Evolutionary conservation across 2,888 invertebrate genomes (phyloP), one percentile per base, ranked within the genome.

Genomic region (Acanthosepion esculentum): DNA sequence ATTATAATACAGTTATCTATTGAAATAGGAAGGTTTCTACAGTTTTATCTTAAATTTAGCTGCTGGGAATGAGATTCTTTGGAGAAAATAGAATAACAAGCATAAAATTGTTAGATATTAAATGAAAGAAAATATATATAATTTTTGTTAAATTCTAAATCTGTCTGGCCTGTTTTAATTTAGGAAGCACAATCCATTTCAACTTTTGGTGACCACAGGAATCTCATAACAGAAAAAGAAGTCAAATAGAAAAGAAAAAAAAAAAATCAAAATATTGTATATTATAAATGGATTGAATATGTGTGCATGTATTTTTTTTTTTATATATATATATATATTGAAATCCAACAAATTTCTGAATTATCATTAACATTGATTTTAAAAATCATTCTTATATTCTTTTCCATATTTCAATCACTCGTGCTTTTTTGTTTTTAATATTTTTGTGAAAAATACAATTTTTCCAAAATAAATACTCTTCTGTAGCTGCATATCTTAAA

Each of bases 161-260:
- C 64, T 64, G 29, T 78, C 78, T 78, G 78, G 78, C 78, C 10
- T 29, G 78, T 29, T 29, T n/a, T 78, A n/a, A 78, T 78, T 33
- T 33, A 78, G n/a, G 78, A 78, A 78, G 78, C 78, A 18, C n/a
- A 78, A n/a, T 78, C 78, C 78, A 78, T 78, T n/a, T 12, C 33
- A n/a, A 78, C n/a, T 78, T 78, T 78, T n/a, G 78, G n/a, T 78
- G 78, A 78, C 78, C n/a, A 78, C 78, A 78, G 78, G 78, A 78
- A 78, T 78, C 78, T 78, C 78, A 78, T n/a, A 78, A 33, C n/a
- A 78, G n/a, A 78, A 78, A 5, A 78, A 78, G 20, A 78, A 78
- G n/a, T 23, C 23, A 64, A 64, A 64, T 64, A 64, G 8, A 26
- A 64, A 23, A 29, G 26, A 64, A 50, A 50, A 50, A 50, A 50